phyloP scores from a whole-genome alignment of 2,113 vertebrate genomes.

The Diphyllodes magnificus region DNA sequence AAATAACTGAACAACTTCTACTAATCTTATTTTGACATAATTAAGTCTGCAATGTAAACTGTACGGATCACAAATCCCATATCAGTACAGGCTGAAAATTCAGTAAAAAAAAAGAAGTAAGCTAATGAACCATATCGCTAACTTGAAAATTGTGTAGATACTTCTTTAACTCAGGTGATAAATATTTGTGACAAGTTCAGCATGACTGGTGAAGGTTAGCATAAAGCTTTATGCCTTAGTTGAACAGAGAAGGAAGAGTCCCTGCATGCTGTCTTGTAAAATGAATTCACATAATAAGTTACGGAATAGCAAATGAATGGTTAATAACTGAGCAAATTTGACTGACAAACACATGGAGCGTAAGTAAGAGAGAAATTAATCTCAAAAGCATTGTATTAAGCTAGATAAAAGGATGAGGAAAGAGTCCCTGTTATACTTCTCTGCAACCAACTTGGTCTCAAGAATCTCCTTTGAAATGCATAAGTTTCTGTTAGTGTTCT shows the following conservation, averaged over 20 bases:
- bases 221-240: neutral
- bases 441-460: neutral
- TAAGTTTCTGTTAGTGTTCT: neutral
- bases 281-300: neutral
- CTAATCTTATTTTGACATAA: neutral
- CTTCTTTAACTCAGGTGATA: neutral
- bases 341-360: neutral
- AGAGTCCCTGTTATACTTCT: neutral
- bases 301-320: constrained; percentile 3
- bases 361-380: constrained; percentile 8
- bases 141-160: neutral
- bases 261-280: neutral
- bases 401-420: neutral
- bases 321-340: constrained; percentile 40
- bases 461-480: neutral
- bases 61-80: neutral
- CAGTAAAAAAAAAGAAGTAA: neutral
- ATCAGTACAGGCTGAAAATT: neutral
- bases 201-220: neutral
- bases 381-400: neutral
- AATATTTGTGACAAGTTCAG: neutral
- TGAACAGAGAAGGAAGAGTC: neutral
- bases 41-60: neutral
- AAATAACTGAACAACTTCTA: neutral
- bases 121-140: neutral